A percentile compares a stretch with the other conserved stretches of the same genome.
phyloP scores from a whole-genome alignment of 2,113 vertebrate species.

The Sylvia atricapilla region DNA sequence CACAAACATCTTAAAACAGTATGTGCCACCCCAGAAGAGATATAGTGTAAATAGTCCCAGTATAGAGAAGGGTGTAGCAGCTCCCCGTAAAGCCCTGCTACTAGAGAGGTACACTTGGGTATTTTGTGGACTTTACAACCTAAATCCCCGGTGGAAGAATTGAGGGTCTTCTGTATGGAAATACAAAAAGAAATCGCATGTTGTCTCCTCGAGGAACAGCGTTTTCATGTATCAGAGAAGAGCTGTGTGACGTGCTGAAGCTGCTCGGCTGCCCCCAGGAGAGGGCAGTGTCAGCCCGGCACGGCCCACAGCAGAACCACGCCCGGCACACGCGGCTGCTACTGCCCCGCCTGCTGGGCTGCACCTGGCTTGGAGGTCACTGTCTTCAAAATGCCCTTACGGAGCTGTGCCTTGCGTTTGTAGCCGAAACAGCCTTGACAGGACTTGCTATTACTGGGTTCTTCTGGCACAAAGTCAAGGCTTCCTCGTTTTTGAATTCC shows the following conservation, averaged over 20 bases:
- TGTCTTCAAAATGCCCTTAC: accelerated
- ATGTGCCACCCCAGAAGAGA: not conserved
- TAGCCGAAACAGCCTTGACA: accelerated
- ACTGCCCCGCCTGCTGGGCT: accelerated
- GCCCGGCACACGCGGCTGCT: not conserved
- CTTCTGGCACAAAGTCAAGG: not conserved
- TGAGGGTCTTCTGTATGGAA: not conserved
- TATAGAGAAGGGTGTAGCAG: accelerated
- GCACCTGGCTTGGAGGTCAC: accelerated
- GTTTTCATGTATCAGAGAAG: accelerated
- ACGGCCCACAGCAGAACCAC: not conserved
- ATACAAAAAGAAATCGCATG: not conserved
- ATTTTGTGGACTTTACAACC: not conserved
- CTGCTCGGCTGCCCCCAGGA: not conserved
- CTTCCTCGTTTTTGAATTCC: not conserved
- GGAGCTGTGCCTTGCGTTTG: accelerated
- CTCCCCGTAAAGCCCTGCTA: not conserved
- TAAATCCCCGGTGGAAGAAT: not conserved
- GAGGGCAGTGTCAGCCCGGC: not conserved
- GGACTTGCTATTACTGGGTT: not conserved
- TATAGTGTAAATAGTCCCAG: not conserved
- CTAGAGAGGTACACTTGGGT: not conserved
- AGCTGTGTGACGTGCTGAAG: accelerated
- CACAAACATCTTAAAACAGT: not conserved
- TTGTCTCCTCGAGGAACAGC: accelerated